phyloP scores from a whole-genome alignment of 2,888 invertebrate genomes.

The Philhelius pedissequus region DNA sequence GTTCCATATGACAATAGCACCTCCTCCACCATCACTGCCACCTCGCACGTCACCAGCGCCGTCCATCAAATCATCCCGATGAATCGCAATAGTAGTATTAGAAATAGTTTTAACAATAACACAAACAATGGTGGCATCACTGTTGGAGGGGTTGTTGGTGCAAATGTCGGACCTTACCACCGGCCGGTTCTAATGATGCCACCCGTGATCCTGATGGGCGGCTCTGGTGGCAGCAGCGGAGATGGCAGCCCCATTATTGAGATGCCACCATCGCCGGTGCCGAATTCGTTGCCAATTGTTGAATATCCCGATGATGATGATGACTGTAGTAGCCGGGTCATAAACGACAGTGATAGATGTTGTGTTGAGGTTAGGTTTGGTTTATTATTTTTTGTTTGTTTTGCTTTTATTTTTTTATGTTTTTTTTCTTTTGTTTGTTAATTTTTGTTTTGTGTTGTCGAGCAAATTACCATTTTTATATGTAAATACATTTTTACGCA shows the following conservation, averaged over 20 bases:
- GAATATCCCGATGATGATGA: constrained; percentile 95
- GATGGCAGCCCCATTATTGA: constrained; percentile 82
- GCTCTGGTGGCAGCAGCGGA: constrained; percentile 80
- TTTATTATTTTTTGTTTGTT: constrained; percentile 70
- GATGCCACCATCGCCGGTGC: constrained; percentile 82
- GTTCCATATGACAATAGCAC: constrained; percentile 57
- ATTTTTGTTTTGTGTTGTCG: constrained; percentile 63
- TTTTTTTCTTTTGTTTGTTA: constrained; percentile 67
- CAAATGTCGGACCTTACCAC: constrained; percentile 73
- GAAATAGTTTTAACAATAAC: constrained; percentile 64
- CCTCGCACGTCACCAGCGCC: constrained; percentile 68
- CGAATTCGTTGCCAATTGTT: constrained; percentile 83
- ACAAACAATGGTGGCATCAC: constrained; percentile 33
- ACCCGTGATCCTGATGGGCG: constrained; percentile 80
- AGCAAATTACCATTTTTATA: constrained; percentile 18
- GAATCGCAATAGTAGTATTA: constrained; percentile 68
- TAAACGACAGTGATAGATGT: constrained; percentile 77
- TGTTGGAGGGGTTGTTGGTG: constrained; percentile 13
- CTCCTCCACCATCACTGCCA: constrained; percentile 65
- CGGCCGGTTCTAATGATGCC: constrained; percentile 80
- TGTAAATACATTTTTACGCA: constrained; percentile 61
- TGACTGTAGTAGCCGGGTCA: constrained; percentile 70
- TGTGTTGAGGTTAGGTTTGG: constrained; percentile 79
- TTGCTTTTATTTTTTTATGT: constrained; percentile 56
- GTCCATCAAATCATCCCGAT: constrained; percentile 66